Base-by-base conservation (phyloP, 2,888 invertebrate species). In the Mesochorus sp. region DNA sequence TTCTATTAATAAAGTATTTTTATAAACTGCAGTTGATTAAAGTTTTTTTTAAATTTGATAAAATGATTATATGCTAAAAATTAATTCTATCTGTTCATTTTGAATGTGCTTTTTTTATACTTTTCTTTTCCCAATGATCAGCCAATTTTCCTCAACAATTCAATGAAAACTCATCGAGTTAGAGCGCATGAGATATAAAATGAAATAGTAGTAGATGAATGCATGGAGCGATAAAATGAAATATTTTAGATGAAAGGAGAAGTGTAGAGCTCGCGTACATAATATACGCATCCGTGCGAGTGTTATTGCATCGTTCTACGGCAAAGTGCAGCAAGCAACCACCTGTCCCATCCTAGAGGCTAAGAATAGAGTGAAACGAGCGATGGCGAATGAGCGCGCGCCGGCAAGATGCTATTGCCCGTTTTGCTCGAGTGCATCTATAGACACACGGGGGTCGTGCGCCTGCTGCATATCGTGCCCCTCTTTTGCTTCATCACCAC, bases 321-420 rank as follows among this genome's bases (percentile, higher is more conserved):
- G 51, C 28, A 72, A 39, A 61, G 59, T 53, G 28, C 64, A 51
- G 51, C 51, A 71, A 59, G 83, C 84, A 77, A 83, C 88, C 89
- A 89, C 87, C 89, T 89, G 89, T 86, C 86, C 83, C 85, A 85
- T 87, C 86, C 83, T 85, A 85, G 64, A 34, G 86, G 84, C 88
- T 88, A 88, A 87, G 89, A 88, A 88, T 90, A 89, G 89, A 86
- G 85, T 81, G 84, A 83, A 81, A 73, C 70, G 64, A 57, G 71
- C 70, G 59, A 24, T 47, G 75, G n/a, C n/a, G 51, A 31, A 61
- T 66, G 74, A n/a, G n/a, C 59, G 76, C 76, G 73, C 73, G 79
- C 74, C 81, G 82, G 81, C 80, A 80, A 79, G 81, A 80, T 80
- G 83, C 81, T 73, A 68, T 70, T 71, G 42, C 53, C 64, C 61